Evolutionary conservation across 2,888 invertebrate genomes (phyloP).

Genomic region (Rhingia campestris): DNA sequence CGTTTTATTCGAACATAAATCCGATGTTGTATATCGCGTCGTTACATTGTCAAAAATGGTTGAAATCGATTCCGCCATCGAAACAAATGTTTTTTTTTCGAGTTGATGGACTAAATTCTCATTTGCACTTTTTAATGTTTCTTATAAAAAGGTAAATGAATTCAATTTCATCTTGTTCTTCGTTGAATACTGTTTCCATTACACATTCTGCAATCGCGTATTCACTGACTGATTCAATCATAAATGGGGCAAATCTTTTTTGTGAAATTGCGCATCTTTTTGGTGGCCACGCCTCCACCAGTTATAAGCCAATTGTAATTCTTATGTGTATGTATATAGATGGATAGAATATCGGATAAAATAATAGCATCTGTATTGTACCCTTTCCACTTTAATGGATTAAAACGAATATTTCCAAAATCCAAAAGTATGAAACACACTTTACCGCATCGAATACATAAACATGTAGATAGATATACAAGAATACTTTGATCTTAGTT

Average conservation of each 20-base stretch:
- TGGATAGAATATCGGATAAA: conserved; percentile 19
- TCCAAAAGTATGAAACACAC: conserved; percentile 17
- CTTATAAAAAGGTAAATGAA: conserved; percentile 1
- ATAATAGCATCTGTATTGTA: conserved; percentile 25
- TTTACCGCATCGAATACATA: neutral
- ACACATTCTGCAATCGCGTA: conserved; percentile 57
- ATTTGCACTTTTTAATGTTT: conserved; percentile 22
- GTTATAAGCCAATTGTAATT: conserved; percentile 51
- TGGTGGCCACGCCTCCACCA: conserved; percentile 51
- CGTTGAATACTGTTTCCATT: conserved; percentile 18
- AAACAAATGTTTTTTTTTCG: conserved; percentile 7
- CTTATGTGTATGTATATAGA: conserved; percentile 25
- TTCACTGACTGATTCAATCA: conserved; percentile 50
- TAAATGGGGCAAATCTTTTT: conserved; percentile 46
- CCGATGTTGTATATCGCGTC: conserved; percentile 42
- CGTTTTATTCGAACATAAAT: conserved; percentile 30
- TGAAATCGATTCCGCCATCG: conserved; percentile 53
- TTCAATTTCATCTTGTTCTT: conserved; percentile 4
- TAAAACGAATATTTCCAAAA: conserved; percentile 13
- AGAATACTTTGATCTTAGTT: conserved; percentile 13
- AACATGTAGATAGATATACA: neutral
- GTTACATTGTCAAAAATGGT: conserved; percentile 49
- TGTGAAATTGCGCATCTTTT: conserved; percentile 57
- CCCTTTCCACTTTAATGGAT: conserved; percentile 47
- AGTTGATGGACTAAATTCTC: conserved; percentile 9